Evolutionary conservation across 2,113 vertebrate genomes (phyloP), one percentile per base, ranked within the genome.

Genomic region (Oxygymnocypris stewartii): DNA sequence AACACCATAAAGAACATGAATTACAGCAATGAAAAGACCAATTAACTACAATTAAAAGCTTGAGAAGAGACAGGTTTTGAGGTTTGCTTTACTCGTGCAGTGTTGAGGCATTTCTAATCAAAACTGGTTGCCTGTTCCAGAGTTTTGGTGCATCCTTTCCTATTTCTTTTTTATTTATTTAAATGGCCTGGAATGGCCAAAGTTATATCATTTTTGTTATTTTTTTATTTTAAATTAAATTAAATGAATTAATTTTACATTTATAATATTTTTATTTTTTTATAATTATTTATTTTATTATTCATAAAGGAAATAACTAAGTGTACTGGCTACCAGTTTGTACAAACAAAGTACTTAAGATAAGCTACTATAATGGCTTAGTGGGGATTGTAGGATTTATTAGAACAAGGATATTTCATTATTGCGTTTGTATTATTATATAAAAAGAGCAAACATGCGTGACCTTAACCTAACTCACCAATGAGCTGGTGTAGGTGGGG

Each of bases 401-500:
- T 28, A 4, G 73, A 75, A 54, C n/a, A 54, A 35, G 14, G 14
- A 35, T 49, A 23, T 78, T 42, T 42, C 20, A 73, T 73, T 73
- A 74, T n/a, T 74, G 10, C 9, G 5, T 42, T 31, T 54, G 47
- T 20, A 54, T 78, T 35, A 23, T 31, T 54, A 42, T 42, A 42
- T 74, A 23, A 74, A 73, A 73, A 23, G 7, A 40, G 67, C 67
- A 77, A 31, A 16, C 13, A n/a, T 28, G 13, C 44, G 2, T 76
- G 13, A 28, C 28, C 37, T 74, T 74, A 35, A 31, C 25, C 16
- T 28, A 51, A 89, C 87, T 83, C 57, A 90, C 98, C 97, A 99
- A 93, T 37, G 97, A 99, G 93, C 97, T 99, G 42, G 97, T 98
- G 92, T 99, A 99, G 88, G 98, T 99, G 73, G 98, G 97, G 86